These are phyloP conservation scores for Sipha flava DNA, from an alignment of 1,140 invertebrate genomes.

Conservation along the genomic window DNA sequence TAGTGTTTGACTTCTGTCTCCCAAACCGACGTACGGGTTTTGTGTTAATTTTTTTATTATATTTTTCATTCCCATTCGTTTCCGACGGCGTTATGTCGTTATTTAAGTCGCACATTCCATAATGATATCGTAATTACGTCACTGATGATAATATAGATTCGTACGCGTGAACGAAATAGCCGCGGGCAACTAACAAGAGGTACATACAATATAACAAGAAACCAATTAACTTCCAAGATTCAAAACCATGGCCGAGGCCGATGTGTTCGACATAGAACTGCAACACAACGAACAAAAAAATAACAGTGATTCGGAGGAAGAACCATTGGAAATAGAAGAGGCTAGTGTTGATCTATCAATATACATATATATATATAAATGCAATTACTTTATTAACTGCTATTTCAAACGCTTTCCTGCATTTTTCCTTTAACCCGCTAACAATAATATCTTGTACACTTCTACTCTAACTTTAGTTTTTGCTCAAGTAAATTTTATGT, in stretches of 20 bases:
- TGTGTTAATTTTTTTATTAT: not conserved
- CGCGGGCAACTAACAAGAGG: not conserved
- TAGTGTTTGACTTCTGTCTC: too few relatives aligned
- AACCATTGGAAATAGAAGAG: conserved; percentile 68
- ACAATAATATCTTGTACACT: too few relatives aligned
- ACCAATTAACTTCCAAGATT: not conserved
- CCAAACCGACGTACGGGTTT: too few relatives aligned
- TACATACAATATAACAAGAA: too few relatives aligned
- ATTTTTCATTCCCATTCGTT: not conserved
- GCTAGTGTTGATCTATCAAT: conserved; percentile 48
- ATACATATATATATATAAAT: too few relatives aligned
- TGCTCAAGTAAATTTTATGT: too few relatives aligned
- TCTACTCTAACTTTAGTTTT: too few relatives aligned
- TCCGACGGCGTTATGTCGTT: not conserved
- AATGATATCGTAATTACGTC: not conserved
- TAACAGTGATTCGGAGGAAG: conserved; percentile 62
- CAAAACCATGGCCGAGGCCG: conserved; percentile 31
- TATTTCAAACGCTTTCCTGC: too few relatives aligned
- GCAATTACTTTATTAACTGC: too few relatives aligned
- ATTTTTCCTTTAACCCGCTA: too few relatives aligned
- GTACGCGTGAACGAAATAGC: not conserved
- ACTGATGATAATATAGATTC: not conserved
- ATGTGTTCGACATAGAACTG: conserved; percentile 80
- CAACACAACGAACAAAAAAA: conserved; percentile 54
- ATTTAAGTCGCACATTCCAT: too few relatives aligned